Percentiles rank a stretch among this genome's conserved stretches.
These are phyloP conservation scores for Macrotus californicus DNA, from an alignment of 2,113 vertebrate species.

Conservation along the genomic window DNA sequence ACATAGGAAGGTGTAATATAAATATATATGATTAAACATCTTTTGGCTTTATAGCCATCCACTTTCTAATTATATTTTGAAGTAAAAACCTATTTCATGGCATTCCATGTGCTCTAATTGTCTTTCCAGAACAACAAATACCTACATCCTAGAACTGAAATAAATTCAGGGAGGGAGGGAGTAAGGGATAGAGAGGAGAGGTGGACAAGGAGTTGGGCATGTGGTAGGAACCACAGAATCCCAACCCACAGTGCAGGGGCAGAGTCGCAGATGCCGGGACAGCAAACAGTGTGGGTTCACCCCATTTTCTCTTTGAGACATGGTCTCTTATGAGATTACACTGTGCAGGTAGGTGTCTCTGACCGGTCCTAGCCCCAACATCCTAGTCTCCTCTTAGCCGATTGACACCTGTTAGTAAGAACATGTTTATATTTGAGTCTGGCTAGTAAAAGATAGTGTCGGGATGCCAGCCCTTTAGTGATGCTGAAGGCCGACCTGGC, in stretches of 20 bases:
- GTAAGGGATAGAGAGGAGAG: background rate
- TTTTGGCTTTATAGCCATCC: background rate
- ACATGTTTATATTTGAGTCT: background rate
- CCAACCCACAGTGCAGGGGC: background rate
- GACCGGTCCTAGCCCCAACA: background rate
- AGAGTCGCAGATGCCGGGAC: background rate
- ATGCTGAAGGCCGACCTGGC: background rate
- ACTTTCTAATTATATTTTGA: slow-evolving; percentile 10
- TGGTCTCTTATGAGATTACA: background rate
- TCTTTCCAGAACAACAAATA: background rate
- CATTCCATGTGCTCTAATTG: background rate
- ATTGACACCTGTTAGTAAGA: background rate
- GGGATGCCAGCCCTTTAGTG: background rate
- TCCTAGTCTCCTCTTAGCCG: background rate
- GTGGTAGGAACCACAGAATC: background rate
- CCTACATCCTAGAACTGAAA: background rate
- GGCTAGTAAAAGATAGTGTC: background rate
- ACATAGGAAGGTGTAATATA: background rate
- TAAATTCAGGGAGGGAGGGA: background rate
- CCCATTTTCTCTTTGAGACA: background rate
- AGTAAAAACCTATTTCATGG: background rate
- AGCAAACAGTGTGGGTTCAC: background rate
- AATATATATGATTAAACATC: background rate
- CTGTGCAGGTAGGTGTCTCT: background rate
- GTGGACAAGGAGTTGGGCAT: background rate